Evolutionary conservation across 2,888 invertebrate genomes (phyloP).

Genomic region (Brachyptera risi): DNA sequence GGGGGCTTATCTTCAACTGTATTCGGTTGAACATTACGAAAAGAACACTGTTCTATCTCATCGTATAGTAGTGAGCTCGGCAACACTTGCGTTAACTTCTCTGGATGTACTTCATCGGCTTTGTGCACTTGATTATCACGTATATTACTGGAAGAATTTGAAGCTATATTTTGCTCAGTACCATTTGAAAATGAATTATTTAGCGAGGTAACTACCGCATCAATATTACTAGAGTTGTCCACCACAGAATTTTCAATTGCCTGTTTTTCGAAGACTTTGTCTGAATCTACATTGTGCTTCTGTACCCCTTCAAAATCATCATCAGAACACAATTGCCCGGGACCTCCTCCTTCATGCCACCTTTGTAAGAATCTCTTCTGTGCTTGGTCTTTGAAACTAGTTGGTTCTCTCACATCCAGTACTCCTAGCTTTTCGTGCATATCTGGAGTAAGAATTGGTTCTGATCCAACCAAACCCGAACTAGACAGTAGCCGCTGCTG

Average conservation of each 20-base stretch:
- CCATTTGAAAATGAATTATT: no score
- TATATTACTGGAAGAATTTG: not conserved
- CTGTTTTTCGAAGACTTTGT: not conserved
- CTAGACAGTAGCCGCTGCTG: not conserved
- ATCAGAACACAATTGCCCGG: constrained; percentile 29
- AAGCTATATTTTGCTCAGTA: no score
- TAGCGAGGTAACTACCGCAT: not conserved
- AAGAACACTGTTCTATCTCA: no score
- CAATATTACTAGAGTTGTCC: not conserved
- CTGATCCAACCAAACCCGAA: constrained; percentile 28
- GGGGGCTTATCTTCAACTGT: no score
- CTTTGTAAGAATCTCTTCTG: constrained; percentile 27
- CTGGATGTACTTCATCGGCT: not conserved
- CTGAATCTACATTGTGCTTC: not conserved
- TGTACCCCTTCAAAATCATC: constrained; percentile 25
- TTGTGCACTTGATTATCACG: not conserved
- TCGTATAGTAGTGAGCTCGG: no score
- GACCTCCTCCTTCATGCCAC: constrained; percentile 31
- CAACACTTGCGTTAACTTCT: not conserved
- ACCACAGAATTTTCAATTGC: no score
- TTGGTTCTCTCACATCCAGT: not conserved
- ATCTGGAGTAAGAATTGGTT: constrained; percentile 27
- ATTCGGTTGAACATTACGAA: no score
- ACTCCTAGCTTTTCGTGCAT: constrained; percentile 5
- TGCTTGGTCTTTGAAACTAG: constrained; percentile 25